Evolutionary conservation across 2,113 vertebrate species (phyloP).

Genomic region (Falco punctatus): DNA sequence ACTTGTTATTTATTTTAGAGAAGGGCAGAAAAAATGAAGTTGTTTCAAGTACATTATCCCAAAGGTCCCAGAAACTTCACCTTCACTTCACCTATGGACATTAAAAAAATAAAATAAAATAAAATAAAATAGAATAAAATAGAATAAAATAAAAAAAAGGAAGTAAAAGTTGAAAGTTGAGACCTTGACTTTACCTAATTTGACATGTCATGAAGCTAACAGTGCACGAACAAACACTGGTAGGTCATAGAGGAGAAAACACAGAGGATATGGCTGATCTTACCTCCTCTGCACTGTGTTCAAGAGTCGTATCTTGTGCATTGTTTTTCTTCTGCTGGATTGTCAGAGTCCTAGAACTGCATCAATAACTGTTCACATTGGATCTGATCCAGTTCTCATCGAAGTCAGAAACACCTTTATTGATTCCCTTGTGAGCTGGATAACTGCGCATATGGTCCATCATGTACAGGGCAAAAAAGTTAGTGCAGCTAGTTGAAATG

Average conservation of each 20-base stretch:
- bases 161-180: not conserved
- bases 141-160: not conserved
- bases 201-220: not conserved
- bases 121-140: not conserved
- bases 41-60: slow-evolving; percentile 3
- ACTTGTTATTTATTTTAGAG: slow-evolving; percentile 37
- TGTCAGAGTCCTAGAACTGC: not conserved
- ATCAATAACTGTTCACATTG: not conserved
- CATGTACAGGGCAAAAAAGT: rapidly evolving
- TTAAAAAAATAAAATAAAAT: not conserved
- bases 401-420: not conserved
- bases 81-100: not conserved
- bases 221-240: not conserved
- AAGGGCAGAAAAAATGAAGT: not conserved
- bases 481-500: not conserved
- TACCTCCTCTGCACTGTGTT: not conserved
- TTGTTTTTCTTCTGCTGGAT: not conserved
- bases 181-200: not conserved
- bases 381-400: not conserved
- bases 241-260: not conserved
- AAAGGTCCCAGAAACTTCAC: not conserved
- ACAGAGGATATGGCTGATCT: not conserved
- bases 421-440: not conserved
- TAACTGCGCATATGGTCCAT: not conserved
- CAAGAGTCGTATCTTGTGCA: not conserved